Evolutionary conservation across 1,140 invertebrate genomes (phyloP), one percentile per base, ranked within the genome.

Genomic region (Charaxes varanes): DNA sequence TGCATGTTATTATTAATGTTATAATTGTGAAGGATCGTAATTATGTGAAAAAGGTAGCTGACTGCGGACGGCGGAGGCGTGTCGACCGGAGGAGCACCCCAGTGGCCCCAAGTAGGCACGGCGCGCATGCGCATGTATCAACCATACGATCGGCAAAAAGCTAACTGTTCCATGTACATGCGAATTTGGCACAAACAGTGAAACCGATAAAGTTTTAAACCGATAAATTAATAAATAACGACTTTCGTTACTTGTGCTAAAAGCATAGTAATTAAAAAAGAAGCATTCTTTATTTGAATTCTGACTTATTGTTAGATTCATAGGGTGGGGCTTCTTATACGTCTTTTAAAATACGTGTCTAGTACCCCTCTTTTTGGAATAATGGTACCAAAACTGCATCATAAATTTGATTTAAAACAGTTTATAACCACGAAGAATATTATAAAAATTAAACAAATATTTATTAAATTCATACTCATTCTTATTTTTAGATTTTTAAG

Each of bases 71-170:
- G 63, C 65, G 68, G 69, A 69, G 71, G 71, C 71, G 71, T 72
- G 71, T 58, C 67, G 36, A 34, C 30, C 22, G 51, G 47, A 28
- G 58, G 40, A 48, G 55, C 62, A 73, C 69, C 70, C 70, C 53
- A 19, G 68, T 61, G 70, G 73, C 73, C 73, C 66, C 73, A 46
- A 59, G 53, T 54, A 64, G 60, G 52, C 58, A 62, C 53, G 37
- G 42, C 61, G 38, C 47, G 49, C 53, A 41, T 56, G 40, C 52
- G 28, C 47, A 41, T 42, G 26, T 56, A 42, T 49, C 57, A 56
- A 61, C 46, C 36, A 47, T 53, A 53, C 45, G 46, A 44, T 44
- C 49, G 52, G 45, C n/a, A 44, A 57, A 50, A 57, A 60, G 46
- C 38, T 46, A 43, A 46, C 34, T 40, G 15, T 47, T 36, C 40